Base-by-base conservation (phyloP, 2,113 vertebrate genomes). In the Oncorhynchus kisutch region DNA sequence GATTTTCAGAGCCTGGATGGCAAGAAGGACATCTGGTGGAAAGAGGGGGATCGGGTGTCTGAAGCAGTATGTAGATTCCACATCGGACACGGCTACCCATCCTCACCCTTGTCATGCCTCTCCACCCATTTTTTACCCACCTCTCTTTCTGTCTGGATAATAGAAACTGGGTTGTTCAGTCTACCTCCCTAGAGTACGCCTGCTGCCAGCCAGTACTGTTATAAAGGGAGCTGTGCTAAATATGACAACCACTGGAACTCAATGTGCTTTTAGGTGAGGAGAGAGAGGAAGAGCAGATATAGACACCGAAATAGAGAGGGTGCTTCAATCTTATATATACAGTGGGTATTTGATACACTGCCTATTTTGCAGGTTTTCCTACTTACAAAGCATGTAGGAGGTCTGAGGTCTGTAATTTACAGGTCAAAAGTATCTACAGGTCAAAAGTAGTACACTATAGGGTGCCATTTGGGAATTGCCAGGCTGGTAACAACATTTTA, bases 131-230 rank as follows among this genome's bases (percentile, higher is more conserved):
- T 16, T 24, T 27, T 25, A 7, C 13, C 14, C 11, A 16, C 25
- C 14, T 14, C 4, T 4, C 64, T 66, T 27, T 66, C 65, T 67
- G 65, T 67, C 65, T 67, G 65, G 27, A 27, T 31, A 67, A 67
- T 67, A 67, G 65, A 67, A 67, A 67, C 14, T 31, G 65, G 65
- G 65, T 31, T 25, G 65, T 67, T 67, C 65, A 67, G 14, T 67
- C 27, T 27, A 31, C 27, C 13, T 67, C 65, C 65, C 25, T 27
- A 27, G 65, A 27, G 27, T 67, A 16, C 0, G 65, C 24, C 65
- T 64, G 62, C 39, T 45, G 39, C 65, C 65, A 0, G 67, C 29
- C 67, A 68, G 31, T 68, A 24, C 7, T 68, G 29, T 68, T 68
- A 22, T 3, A 9, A 68, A 24, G 31, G 31, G 20, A 39, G 67